Conservation (phyloP, 1,140 invertebrate genomes). For the Heliconius congener region DNA sequence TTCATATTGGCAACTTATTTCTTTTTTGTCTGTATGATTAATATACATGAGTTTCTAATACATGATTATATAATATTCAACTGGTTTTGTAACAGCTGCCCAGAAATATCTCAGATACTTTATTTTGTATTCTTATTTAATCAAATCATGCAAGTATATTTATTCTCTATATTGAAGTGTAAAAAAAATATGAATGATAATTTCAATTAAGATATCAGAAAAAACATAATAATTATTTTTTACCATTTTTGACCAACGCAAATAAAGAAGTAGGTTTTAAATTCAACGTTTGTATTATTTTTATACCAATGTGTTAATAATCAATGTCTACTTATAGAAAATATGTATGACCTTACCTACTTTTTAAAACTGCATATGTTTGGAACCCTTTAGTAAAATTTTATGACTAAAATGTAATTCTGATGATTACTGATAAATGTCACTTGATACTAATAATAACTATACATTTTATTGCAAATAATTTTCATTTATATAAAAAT, state of each 20-base stretch:
- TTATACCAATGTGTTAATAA: background rate
- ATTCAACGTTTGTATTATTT: too few relatives aligned
- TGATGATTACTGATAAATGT: too few relatives aligned
- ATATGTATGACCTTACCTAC: background rate
- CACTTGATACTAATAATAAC: background rate
- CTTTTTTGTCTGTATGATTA: background rate
- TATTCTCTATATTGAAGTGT: background rate
- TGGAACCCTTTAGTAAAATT: too few relatives aligned
- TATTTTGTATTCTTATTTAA: background rate
- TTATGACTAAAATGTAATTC: too few relatives aligned
- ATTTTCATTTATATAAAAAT: background rate
- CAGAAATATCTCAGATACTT: background rate
- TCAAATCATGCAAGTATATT: background rate
- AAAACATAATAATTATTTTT: too few relatives aligned
- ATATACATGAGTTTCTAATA: background rate
- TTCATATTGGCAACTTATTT: slow-evolving; percentile 1
- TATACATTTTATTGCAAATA: background rate
- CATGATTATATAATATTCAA: background rate
- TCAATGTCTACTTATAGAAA: too few relatives aligned
- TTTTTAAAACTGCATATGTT: background rate
- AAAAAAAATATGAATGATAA: background rate
- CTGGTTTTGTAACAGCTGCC: background rate
- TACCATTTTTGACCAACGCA: too few relatives aligned
- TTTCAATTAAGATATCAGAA: background rate
- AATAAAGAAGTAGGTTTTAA: too few relatives aligned